Base-by-base conservation (phyloP, 2,888 invertebrate species). In the Dermolepida albohirtum region DNA sequence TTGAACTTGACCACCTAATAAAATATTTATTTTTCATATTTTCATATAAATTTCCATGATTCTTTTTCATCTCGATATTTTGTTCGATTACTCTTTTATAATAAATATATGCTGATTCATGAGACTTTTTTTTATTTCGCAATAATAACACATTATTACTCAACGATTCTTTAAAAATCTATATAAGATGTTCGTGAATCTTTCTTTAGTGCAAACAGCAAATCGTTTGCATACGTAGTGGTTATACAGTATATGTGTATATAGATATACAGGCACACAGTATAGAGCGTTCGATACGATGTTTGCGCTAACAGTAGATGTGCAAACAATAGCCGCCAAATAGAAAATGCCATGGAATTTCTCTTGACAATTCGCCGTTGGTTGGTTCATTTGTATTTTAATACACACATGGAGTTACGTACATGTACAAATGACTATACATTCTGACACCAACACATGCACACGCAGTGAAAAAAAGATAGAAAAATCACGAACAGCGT, bases 401-500 rank as follows among this genome's bases (percentile, higher is more conserved):
- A 62, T 39, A 40, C 16, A 40, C 17, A 47, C 16, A 62, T 47
- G 16, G 43, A 16, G 14, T 12, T 22, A 62, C 34, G 16, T 11
- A 62, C 17, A 47, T 14, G 47, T 47, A 47, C 47, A 47, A 14
- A 47, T 14, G 6, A 34, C 34, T 8, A 14, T n/a, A 14, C 14
- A 14, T 8, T 14, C 47, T 47, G 47, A 34, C 34, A 34, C 34
- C 34, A 34, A 34, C 34, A 34, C 34, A 34, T 34, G 10, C 34
- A 34, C 6, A 34, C 34, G 34, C 34, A 6, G 34, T 34, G 34
- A 34, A 34, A 34, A 66, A 66, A 55, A 55, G 57, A 59, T 64
- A 68, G 54, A 68, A 68, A 68, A 64, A 68, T 68, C 64, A 68
- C 65, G 65, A 69, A 68, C 41, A 51, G 70, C 69, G 76, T 75